phyloP scores from a whole-genome alignment of 2,888 invertebrate species.

The Leucophenga montana region DNA sequence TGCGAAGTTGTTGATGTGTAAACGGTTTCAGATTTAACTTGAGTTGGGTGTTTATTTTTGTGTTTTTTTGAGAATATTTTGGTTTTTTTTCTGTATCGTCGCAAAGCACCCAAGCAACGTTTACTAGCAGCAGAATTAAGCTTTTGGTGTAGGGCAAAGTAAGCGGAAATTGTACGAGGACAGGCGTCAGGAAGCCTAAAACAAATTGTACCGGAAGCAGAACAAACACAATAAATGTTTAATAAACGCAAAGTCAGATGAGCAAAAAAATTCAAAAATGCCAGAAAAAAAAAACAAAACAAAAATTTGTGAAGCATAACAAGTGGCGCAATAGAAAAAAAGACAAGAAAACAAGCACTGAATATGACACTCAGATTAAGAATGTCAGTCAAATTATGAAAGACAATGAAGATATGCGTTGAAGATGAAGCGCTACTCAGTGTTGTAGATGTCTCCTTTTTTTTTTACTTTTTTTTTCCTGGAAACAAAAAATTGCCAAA shows the following conservation, averaged over 20 bases:
- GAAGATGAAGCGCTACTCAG: conserved; percentile 6
- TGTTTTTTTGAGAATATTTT: background rate
- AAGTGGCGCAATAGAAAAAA: background rate
- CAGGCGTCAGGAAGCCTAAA: conserved; percentile 52
- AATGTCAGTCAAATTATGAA: conserved; percentile 10
- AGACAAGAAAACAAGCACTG: conserved; percentile 1
- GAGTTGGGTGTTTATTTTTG: conserved; percentile 40
- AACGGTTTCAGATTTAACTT: conserved; percentile 56
- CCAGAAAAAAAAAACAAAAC: background rate
- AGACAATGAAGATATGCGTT: conserved; percentile 9
- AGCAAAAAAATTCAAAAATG: background rate
- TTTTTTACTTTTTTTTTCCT: too few relatives aligned
- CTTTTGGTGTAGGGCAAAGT: background rate
- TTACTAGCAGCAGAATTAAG: background rate
- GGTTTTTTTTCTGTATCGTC: too few relatives aligned
- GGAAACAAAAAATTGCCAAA: conserved; percentile 20
- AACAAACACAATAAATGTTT: conserved; percentile 64
- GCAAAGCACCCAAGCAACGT: conserved; percentile 28
- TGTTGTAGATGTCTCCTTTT: too few relatives aligned
- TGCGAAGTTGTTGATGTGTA: conserved; percentile 57
- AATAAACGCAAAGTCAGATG: conserved; percentile 44
- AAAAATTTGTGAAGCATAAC: background rate
- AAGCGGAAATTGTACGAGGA: background rate
- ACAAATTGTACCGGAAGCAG: conserved; percentile 63
- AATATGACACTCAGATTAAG: conserved; percentile 28